These are phyloP conservation scores for Anoura caudifer DNA, from an alignment of 2,113 vertebrate species.

Conservation along the genomic window DNA sequence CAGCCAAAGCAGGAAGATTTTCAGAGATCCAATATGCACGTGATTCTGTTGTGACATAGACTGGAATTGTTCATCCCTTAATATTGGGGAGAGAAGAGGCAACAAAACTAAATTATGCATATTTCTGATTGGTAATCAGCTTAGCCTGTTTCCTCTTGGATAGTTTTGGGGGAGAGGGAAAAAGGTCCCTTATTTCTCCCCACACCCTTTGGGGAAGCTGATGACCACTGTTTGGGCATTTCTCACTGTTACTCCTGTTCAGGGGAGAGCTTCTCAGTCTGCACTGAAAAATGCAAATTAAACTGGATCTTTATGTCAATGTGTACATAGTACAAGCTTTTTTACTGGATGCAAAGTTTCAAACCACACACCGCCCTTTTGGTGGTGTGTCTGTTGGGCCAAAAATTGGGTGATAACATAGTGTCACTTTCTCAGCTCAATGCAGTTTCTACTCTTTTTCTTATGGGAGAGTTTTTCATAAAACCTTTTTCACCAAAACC, in stretches of 20 bases:
- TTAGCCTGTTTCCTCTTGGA: slow-evolving; percentile 34
- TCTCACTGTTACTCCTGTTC: slow-evolving; percentile 67
- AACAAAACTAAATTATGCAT: slow-evolving; percentile 23
- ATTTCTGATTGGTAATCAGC: slow-evolving; percentile 67
- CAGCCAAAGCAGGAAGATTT: slow-evolving; percentile 49
- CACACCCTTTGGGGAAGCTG: slow-evolving; percentile 21
- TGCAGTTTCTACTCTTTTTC: slow-evolving; percentile 83
- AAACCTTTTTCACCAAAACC: slow-evolving; percentile 75
- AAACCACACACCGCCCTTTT: slow-evolving; percentile 76
- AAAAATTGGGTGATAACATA: slow-evolving; percentile 80
- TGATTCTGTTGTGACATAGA: not conserved
- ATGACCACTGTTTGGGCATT: slow-evolving; percentile 74
- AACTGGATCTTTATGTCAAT: slow-evolving; percentile 82
- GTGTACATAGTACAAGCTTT: slow-evolving; percentile 74
- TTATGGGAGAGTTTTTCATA: slow-evolving; percentile 75
- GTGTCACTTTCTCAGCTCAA: slow-evolving; percentile 79
- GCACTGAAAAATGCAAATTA: slow-evolving; percentile 84
- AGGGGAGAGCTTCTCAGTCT: slow-evolving; percentile 79
- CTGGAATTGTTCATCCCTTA: not conserved
- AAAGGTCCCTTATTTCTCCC: not conserved
- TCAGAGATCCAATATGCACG: slow-evolving; percentile 11
- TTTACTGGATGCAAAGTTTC: slow-evolving; percentile 76
- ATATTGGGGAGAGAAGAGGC: not conserved
- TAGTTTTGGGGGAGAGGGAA: not conserved
- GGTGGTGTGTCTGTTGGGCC: slow-evolving; percentile 79